Evolutionary conservation across 2,797 vertebrate species (phyloP).

Genomic region (Pteropus rufus): DNA sequence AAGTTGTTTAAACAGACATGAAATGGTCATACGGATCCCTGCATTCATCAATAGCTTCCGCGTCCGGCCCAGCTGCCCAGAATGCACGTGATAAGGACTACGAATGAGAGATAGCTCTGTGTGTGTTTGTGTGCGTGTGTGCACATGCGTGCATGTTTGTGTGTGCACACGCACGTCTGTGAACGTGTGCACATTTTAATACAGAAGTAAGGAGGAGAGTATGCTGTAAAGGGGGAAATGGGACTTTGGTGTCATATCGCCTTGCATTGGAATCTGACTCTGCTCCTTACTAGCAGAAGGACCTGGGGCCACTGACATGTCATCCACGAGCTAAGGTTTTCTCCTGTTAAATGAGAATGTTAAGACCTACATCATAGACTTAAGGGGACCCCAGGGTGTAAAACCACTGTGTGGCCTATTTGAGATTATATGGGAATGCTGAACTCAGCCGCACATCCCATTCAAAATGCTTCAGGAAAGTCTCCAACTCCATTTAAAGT

Average conservation of each 20-base stretch:
- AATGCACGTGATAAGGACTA: accelerated
- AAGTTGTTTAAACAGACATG: not conserved
- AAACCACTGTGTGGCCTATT: not conserved
- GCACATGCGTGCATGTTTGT: not conserved
- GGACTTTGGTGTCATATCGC: accelerated
- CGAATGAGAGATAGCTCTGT: not conserved
- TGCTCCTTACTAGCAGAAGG: not conserved
- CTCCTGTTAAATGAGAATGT: not conserved
- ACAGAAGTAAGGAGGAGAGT: not conserved
- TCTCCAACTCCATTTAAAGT: not conserved
- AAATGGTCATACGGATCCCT: accelerated
- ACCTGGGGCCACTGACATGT: too few species aligned
- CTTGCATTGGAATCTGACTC: not conserved
- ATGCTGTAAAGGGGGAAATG: accelerated
- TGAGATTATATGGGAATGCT: accelerated
- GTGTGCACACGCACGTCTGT: not conserved
- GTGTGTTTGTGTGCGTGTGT: accelerated
- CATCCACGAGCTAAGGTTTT: not conserved
- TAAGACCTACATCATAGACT: accelerated
- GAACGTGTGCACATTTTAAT: accelerated
- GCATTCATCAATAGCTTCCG: not conserved
- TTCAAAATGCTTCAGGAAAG: not conserved
- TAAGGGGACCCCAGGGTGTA: not conserved
- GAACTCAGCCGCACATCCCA: accelerated
- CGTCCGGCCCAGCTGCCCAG: not conserved